Evolutionary conservation across 1,140 invertebrate species (phyloP), one percentile per base, ranked within the genome.

Genomic region (Lasaia peninsularis): DNA sequence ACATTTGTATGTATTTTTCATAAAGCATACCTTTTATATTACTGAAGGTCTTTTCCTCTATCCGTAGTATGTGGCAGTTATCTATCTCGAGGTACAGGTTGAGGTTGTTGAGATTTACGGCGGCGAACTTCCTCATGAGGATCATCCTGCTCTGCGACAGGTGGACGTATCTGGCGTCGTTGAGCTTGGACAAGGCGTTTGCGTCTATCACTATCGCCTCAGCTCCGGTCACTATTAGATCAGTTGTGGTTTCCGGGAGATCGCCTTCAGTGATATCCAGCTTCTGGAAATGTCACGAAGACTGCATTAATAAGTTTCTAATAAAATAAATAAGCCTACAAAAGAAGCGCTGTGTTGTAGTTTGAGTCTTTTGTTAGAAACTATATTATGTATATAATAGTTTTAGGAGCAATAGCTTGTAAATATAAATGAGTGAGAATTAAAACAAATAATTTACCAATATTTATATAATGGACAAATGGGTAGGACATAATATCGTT

Each of bases 181-280:
- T 71, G 6, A 86, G 63, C 31, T 60, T 56, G 12, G 73, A 67
- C 33, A 91, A 77, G 0, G 88, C 78, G 60, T 88, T 80, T 1
- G 88, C 63, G 31, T 90, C 87, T 59, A 94, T 91, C 34, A 85
- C 81, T 18, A 94, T 64, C 24, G 91, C 90, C 24, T 90, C 81
- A 8, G 91, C 92, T 11, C 91, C 92, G 2, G 76, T 88, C 1
- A 94, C 83, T 14, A 92, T 90, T 18, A 94, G 80, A 64, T 92
- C 91, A 57, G 90, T 88, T 9, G 91, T 90, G 11, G 91, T 78
- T 33, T 85, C 76, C 3, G 92, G 93, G 33, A 94, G 89, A 35
- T 90, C 89, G 16, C 90, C 90, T 44, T 76, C 79, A 6, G 69
- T 33, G 14, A 86, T 69, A 44, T 75, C 66, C 51, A 86, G 31